Conservation (phyloP, 1,140 invertebrate genomes). For the Tetramorium parvispinum region DNA sequence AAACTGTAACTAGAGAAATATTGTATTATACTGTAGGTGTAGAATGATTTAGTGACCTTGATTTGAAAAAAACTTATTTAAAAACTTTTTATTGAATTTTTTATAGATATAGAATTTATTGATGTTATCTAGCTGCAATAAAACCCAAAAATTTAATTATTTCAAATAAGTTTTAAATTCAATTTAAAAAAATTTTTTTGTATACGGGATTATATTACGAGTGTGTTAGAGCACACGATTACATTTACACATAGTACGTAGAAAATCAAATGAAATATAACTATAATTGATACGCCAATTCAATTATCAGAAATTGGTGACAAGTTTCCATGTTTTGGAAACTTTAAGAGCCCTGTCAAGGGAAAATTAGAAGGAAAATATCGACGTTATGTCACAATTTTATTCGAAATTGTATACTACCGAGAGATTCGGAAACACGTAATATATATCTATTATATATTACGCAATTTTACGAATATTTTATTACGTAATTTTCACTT, state of each 20-base stretch:
- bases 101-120: not conserved
- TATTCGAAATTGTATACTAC: not conserved
- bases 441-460: not conserved
- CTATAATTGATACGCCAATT: conserved; percentile 14
- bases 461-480: not conserved
- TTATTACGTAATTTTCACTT: not conserved
- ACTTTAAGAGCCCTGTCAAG: not conserved
- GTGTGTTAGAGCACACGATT: not conserved
- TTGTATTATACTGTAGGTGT: not conserved
- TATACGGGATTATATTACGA: not conserved
- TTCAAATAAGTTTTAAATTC: not conserved
- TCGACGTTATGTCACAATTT: not conserved
- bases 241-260: conserved; percentile 3
- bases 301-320: conserved; percentile 14
- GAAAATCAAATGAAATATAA: conserved; percentile 25
- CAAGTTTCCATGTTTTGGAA: conserved; percentile 21
- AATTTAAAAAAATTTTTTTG: not conserved
- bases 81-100: not conserved
- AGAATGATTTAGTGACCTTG: not conserved
- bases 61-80: not conserved
- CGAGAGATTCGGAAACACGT: not conserved
- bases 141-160: not conserved
- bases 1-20: not conserved
- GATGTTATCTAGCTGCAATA: not conserved
- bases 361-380: conserved; percentile 10